Evolutionary conservation across 2,797 vertebrate species (phyloP).

Genomic region (Neoniphon sammara): DNA sequence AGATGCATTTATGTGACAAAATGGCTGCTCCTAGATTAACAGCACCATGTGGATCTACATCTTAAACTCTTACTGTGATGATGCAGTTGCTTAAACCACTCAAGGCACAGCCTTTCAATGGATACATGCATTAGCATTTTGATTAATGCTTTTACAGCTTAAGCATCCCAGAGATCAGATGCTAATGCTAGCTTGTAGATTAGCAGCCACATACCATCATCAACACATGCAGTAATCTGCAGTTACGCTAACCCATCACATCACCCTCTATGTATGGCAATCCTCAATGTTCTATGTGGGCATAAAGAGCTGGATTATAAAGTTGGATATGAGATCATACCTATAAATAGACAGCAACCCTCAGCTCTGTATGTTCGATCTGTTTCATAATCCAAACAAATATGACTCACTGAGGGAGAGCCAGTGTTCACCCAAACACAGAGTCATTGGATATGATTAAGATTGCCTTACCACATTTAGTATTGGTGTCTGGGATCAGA

Average conservation of each 20-base stretch:
- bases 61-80: too few relatives aligned
- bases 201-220: constrained; percentile 52
- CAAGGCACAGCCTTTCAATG: constrained; percentile 35
- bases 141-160: constrained; percentile 55
- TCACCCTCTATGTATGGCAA: constrained; percentile 55
- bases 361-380: constrained; percentile 66
- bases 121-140: constrained; percentile 44
- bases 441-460: constrained; percentile 16
- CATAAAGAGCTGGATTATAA: constrained; percentile 76
- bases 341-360: constrained; percentile 75
- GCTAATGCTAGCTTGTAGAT: constrained; percentile 54
- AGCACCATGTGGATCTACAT: background rate
- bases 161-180: constrained; percentile 50
- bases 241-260: constrained; percentile 68
- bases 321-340: constrained; percentile 74
- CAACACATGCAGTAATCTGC: constrained; percentile 56
- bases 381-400: constrained; percentile 74
- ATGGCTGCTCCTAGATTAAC: background rate
- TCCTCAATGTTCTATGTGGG: constrained; percentile 52
- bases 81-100: constrained; percentile 43
- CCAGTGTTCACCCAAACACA: constrained; percentile 30
- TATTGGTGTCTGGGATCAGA: background rate
- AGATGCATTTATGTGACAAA: background rate
- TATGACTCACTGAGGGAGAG: constrained; percentile 64
- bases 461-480: background rate